phyloP scores from a whole-genome alignment of 2,888 invertebrate species.

The Melieria crassipennis region DNA sequence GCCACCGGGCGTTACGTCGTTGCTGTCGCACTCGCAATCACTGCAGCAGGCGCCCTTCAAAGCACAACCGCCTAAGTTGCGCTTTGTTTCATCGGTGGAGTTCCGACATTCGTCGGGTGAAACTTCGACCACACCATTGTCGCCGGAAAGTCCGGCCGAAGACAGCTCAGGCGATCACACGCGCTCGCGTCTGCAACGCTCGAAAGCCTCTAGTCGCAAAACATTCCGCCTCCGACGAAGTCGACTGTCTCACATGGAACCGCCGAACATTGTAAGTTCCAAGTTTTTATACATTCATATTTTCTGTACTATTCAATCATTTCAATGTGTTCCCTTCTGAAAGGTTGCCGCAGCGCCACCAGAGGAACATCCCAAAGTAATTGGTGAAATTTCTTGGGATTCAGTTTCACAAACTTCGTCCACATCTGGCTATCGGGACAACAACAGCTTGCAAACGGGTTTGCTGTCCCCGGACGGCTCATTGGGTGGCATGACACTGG shows the following conservation, averaged over 20 bases:
- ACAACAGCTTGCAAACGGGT: conserved; percentile 69
- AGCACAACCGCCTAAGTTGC: conserved; percentile 73
- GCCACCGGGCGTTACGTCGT: conserved; percentile 61
- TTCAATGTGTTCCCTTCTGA: neutral
- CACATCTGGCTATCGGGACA: conserved; percentile 84
- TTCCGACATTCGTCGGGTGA: conserved; percentile 84
- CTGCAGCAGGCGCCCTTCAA: conserved; percentile 65
- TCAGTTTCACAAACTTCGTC: conserved; percentile 86
- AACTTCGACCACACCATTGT: conserved; percentile 78
- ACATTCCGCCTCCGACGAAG: conserved; percentile 86
- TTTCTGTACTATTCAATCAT: neutral
- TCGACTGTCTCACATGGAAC: conserved; percentile 76
- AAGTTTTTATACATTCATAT: neutral
- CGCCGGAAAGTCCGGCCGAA: conserved; percentile 77
- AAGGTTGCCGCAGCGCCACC: conserved; percentile 43
- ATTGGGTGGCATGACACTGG: conserved; percentile 73
- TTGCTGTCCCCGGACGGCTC: conserved; percentile 67
- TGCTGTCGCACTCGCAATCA: conserved; percentile 66
- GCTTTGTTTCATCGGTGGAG: conserved; percentile 85
- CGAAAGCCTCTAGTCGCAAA: conserved; percentile 93
- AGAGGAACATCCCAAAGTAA: conserved; percentile 56
- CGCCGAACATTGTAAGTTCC: conserved; percentile 63
- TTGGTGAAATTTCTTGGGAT: conserved; percentile 80
- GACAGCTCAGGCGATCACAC: conserved; percentile 74
- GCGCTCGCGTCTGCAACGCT: conserved; percentile 81